Base-by-base conservation (phyloP, 2,797 vertebrate species). In the Tenualosa thibaudeaui region DNA sequence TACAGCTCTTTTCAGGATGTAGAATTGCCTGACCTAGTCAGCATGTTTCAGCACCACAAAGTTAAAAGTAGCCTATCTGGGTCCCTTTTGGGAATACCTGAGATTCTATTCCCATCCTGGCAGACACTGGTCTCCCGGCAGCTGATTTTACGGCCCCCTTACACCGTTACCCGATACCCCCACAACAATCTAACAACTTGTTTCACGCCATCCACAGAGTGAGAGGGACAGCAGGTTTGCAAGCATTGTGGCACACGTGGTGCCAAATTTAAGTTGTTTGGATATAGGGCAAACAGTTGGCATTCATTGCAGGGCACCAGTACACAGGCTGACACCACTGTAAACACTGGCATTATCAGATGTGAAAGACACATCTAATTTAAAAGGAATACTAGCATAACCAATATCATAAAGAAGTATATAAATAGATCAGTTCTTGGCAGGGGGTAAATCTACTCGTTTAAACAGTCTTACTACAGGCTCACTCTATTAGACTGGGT, bases 101-200 rank as follows among this genome's bases (percentile, higher is more conserved):
- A 58, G 85, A 89, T 91, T 91, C 91, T 94, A 94, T 93, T 93
- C 87, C 90, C 85, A 90, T 90, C 91, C 87, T 88, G 88, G 89
- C 84, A n/a, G 87, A 89, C 85, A 87, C 88, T 89, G 86, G 86
- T 88, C 90, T 85, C 84, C 86, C 85, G 84, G 82, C 19, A 13
- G 53, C 90, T 15, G 84, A 90, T 89, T 91, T 91, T 89, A 91
- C 56, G 78, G 88, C 68, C 68, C 31, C 56, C 68, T 1, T 19
- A n/a, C 12, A 3, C 26, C 12, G 65, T 8, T 26, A 31, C 17
- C 26, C 26, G n/a, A 31, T 40, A 26, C 26, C 31, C 31, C 31
- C 65, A 13, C 65, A 37, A 94, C 88, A 91, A 92, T 87, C 89
- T 92, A 83, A 92, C 92, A 92, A 90, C 87, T 90, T 85, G 86